Base-by-base conservation (phyloP, 2,888 invertebrate genomes). In the Dynastes tityus region DNA sequence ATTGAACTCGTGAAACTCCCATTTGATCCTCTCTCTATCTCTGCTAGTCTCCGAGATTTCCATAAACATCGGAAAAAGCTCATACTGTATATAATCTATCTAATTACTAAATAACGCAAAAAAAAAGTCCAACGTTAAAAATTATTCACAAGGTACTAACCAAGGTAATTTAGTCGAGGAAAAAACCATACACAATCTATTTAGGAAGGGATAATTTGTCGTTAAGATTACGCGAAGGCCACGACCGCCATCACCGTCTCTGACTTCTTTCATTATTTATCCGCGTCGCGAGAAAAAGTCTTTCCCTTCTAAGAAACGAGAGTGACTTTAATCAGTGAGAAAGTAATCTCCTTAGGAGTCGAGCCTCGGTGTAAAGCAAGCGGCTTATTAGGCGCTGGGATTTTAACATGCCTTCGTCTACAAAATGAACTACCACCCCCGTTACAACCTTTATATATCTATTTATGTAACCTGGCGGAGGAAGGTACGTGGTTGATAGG, bases 241-340 rank as follows among this genome's bases (percentile, higher is more conserved):
- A 45, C 45, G 9, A 45, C 9, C 45, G 11, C 45, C 45, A 45
- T 8, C 45, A 45, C 45, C 45, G 45, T 45, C 2, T 45, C 9
- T 11, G 45, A 45, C 45, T 45, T 65, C 37, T 64, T 65, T 1
- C 65, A 40, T 65, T 40, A 65, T 65, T 65, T 65, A 65, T 65
- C 65, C 13, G n/a, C 13, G 55, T 55, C 55, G 55, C 55, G 55
- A 1, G 11, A 11, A 45, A 45, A 11, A 45, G 45, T 2, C 45
- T 45, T 55, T 13, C 22, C 6, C n/a, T 16, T 4, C 55, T 16
- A 16, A 53, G 55, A n/a, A 55, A 8, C 55, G 16, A 16, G 13
- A 55, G 55, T 55, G 55, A 55, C 55, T 55, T 55, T 55, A 55
- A 55, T 55, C 55, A 11, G 55, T 3, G 55, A 55, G 13, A 55